These are phyloP conservation scores for Eutrigla gurnardus DNA, from an alignment of 2,797 vertebrate genomes.

Conservation along the genomic window DNA sequence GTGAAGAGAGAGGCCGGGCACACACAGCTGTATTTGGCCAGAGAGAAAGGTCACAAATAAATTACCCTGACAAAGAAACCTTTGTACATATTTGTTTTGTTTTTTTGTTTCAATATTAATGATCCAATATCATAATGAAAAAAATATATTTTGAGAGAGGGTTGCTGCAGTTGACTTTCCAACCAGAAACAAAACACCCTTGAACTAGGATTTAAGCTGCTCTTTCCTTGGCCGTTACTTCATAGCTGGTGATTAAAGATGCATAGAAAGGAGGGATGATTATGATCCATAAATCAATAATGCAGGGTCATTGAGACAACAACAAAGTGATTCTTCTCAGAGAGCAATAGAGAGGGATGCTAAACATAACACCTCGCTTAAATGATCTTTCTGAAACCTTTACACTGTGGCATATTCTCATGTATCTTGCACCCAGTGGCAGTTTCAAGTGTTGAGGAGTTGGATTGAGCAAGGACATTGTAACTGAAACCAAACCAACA, in stretches of 20 bases:
- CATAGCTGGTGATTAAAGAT: conserved; percentile 74
- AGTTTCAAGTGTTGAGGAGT: conserved; percentile 41
- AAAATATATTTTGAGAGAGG: conserved; percentile 20
- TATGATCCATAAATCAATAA: conserved; percentile 82
- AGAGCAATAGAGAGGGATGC: conserved; percentile 60
- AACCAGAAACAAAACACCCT: conserved; percentile 20
- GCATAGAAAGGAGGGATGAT: conserved; percentile 75
- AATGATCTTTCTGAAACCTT: conserved; percentile 60
- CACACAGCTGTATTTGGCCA: background rate
- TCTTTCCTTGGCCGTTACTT: conserved; percentile 57
- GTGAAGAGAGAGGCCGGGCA: background rate
- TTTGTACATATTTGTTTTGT: background rate
- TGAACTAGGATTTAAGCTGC: conserved; percentile 32
- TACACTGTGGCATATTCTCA: conserved; percentile 32
- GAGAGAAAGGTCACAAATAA: background rate
- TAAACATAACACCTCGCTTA: conserved; percentile 76
- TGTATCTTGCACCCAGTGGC: conserved; percentile 48
- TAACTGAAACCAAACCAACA: conserved; percentile 5
- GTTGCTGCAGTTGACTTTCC: conserved; percentile 37
- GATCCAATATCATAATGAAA: background rate
- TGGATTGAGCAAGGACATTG: conserved; percentile 6
- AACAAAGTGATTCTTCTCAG: conserved; percentile 76
- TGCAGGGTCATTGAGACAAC: conserved; percentile 75
- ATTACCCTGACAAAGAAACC: background rate
- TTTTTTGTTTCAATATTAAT: background rate